phyloP scores from a whole-genome alignment of 2,797 vertebrate species.

The Channa striata region DNA sequence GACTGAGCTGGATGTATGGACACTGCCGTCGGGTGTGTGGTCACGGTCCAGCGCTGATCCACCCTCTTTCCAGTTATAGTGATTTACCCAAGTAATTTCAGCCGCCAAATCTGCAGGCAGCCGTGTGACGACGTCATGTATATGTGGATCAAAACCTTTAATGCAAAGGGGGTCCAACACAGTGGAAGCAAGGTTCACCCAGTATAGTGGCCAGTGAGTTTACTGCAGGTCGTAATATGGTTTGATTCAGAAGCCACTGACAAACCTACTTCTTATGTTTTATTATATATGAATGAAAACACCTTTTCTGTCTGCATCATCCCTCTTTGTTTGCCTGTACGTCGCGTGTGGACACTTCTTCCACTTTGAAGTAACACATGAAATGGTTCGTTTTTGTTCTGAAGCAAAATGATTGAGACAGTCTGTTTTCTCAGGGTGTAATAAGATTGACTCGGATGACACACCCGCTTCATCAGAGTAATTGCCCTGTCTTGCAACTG shows the following conservation, averaged over 20 bases:
- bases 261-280: not conserved
- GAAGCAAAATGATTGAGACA: slow-evolving; percentile 54
- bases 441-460: slow-evolving; percentile 66
- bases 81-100: not conserved
- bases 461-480: slow-evolving; percentile 62
- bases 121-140: no score
- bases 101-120: no score
- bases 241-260: not conserved
- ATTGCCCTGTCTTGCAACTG: slow-evolving; percentile 58
- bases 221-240: slow-evolving; percentile 2
- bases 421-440: slow-evolving; percentile 57
- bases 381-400: slow-evolving; percentile 21
- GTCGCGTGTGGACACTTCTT: not conserved
- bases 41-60: slow-evolving; percentile 25
- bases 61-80: not conserved
- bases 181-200: no score
- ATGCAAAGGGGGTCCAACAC: no score
- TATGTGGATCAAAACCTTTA: no score
- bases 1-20: slow-evolving; percentile 1
- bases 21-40: slow-evolving; percentile 3
- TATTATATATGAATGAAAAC: not conserved
- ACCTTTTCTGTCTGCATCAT: not conserved
- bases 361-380: slow-evolving; percentile 19
- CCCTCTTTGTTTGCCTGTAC: not conserved
- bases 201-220: not conserved